Evolutionary conservation across 2,888 invertebrate genomes (phyloP).

Genomic region (Halictus ligatus): DNA sequence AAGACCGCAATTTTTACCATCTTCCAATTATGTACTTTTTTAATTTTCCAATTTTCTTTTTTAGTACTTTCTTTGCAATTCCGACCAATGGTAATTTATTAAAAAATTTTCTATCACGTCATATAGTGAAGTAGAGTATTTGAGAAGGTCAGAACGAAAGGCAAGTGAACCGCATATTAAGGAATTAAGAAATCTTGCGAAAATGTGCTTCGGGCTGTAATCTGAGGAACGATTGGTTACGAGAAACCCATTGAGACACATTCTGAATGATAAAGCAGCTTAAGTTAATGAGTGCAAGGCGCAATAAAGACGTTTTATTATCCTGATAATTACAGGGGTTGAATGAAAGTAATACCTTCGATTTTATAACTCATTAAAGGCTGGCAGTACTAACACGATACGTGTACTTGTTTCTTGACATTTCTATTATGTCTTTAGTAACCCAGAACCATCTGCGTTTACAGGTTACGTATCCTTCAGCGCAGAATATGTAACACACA

Average conservation of each 20-base stretch:
- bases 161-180: neutral
- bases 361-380: conserved; percentile 6
- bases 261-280: neutral
- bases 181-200: neutral
- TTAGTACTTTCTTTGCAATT: too few species aligned
- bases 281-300: neutral
- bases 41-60: too few species aligned
- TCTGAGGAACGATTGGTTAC: neutral
- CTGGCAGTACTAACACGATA: neutral
- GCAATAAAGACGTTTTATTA: neutral
- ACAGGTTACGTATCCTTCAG: neutral
- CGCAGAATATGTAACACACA: neutral
- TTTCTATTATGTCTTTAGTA: neutral
- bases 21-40: too few species aligned
- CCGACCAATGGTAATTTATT: too few species aligned
- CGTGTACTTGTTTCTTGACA: neutral
- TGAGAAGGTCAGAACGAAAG: neutral
- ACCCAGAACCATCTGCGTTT: neutral
- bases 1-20: too few species aligned
- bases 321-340: neutral
- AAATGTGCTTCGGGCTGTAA: neutral
- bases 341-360: neutral
- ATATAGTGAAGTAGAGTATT: too few species aligned
- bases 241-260: neutral
- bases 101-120: too few species aligned